A percentile compares a stretch with the other conserved stretches of the same genome.
Conservation (phyloP, 2,797 vertebrate genomes). For the Gallinago solitaria region DNA sequence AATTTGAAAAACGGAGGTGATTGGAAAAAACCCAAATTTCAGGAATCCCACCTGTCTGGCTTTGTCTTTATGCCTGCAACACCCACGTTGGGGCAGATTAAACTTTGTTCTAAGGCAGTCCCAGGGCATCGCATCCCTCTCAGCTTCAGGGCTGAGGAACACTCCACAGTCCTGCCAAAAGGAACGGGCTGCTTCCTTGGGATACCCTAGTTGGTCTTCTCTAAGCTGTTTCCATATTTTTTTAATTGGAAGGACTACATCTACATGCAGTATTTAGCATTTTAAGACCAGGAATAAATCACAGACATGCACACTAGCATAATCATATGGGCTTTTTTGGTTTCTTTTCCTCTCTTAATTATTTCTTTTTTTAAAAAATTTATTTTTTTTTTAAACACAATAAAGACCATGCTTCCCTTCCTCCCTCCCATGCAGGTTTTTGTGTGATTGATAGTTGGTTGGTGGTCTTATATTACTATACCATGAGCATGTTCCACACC, state of each 20-base stretch:
- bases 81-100: neutral
- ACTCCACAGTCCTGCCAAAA: neutral
- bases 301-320: neutral
- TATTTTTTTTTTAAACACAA: neutral
- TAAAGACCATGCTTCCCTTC: neutral
- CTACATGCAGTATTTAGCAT: neutral
- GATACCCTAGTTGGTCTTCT: neutral
- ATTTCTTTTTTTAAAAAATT: neutral
- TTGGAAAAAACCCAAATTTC: neutral
- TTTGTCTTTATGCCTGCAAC: neutral
- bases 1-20: neutral
- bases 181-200: neutral
- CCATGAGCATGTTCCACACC: fast-evolving
- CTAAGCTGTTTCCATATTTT: neutral
- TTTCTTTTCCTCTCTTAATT: neutral
- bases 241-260: neutral
- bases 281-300: neutral
- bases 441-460: neutral
- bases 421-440: fast-evolving
- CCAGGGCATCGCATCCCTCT: neutral
- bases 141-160: neutral
- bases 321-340: neutral
- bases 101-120: neutral
- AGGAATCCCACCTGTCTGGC: neutral
- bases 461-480: neutral